Base-by-base conservation (phyloP, 1,140 invertebrate species). In the Pomacea maculata region DNA sequence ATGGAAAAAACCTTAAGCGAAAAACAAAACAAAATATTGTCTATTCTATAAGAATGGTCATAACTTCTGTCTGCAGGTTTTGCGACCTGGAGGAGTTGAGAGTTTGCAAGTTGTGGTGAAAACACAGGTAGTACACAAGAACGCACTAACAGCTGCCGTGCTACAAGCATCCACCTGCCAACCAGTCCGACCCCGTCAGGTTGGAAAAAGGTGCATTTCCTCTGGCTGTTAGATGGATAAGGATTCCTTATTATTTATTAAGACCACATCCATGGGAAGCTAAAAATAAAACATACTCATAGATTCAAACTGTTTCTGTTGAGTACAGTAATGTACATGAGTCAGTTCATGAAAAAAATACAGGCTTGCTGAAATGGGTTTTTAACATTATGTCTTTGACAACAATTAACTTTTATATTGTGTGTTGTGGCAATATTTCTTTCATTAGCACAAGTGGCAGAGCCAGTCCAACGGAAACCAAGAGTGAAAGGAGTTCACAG, bases 81-180 rank as follows among this genome's bases (percentile, higher is more conserved):
- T 91, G 79, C 83, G 85, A 63, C 79, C 85, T 10, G 85, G 85
- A 57, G 89, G 90, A 11, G 55, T 92, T 57, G 87, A 90, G 71
- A 91, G 87, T 79, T 78, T 92, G 19, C 87, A 89, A 78, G 83
- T 88, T 19, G 87, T 89, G 55, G 81, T 91, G 25, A 90, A 90
- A 78, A 80, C 87, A 21, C 91, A 92, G 84, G 82, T 91, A 29
- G 85, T 90, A 25, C 90, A 92, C 76, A 91, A 90, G 82, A 91
- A 91, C 85, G 84, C 87, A 63, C 81, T 91, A 25, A 85, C 87
- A 6, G 80, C 87, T 67, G 89, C 88, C 17, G 87, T 91, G 15
- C 85, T 86, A 75, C 90, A 90, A 68, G 87, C 85, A n/a, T 82
- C 86, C 82, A 80, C 83, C 19, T 91, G 90, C 80, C 85, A 87